Base-by-base conservation (phyloP, 2,113 vertebrate species). In the Gila orcuttii region DNA sequence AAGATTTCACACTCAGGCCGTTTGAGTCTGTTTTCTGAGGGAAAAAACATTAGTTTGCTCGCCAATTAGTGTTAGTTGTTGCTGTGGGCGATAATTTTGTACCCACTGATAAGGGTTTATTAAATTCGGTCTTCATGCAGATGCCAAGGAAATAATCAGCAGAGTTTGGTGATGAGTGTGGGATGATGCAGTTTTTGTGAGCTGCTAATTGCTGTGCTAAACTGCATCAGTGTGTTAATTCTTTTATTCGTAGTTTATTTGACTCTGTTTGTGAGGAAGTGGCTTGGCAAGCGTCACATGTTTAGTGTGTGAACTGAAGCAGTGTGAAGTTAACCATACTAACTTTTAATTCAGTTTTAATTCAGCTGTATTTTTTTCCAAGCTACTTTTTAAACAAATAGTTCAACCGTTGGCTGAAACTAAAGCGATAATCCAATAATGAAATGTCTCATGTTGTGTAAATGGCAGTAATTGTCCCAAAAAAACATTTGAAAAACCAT, bases 71-170 rank as follows among this genome's bases (percentile, higher is more conserved):
- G 39, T 28, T 9, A 76, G 74, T 25, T 25, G n/a, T 31, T 50
- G 74, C 74, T 82, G 79, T 52, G 25, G n/a, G 42, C 2, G 10
- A 6, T 47, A 3, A 23, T 81, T 12, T 81, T 50, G 6, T 33
- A 33, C 17, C 0, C 28, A 23, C 62, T 68, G 79, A 82, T 62
- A 64, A 19, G 59, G 12, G 66, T 82, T 69, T 82, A 82, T 68
- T 82, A 21, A 50, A 82, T 82, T 66, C 31, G 28, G 15, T 82
- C 28, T 68, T 42, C 4, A 31, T 81, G 60, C 42, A 66, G 25
- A 82, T 82, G 62, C 10, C n/a, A 68, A 23, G 9, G 25, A 31
- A 33, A 82, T 68, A 82, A 68, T 66, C 42, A 23, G 15, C 7
- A 78, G 12, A 21, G 50, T 21, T 3, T 31, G 23, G 12, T 79